Evolutionary conservation across 2,888 invertebrate genomes (phyloP), one percentile per base, ranked within the genome.

Genomic region (Tachina fera): DNA sequence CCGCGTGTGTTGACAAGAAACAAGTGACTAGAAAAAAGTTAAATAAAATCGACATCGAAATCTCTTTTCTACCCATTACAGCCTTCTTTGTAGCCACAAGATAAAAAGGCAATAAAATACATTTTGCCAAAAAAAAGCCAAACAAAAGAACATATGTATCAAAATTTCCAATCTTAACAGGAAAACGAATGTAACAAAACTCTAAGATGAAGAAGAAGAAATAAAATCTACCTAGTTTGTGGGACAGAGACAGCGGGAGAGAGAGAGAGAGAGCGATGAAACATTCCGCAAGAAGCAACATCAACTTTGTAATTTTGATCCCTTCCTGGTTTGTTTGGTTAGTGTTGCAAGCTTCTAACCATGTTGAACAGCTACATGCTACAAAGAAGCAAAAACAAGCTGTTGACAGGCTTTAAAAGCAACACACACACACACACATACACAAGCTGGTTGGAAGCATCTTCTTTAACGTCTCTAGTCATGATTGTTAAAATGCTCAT

Each of bases 151-250:
- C 10, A 58, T 60, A 70, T 75, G 41, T 76, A 72, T 49, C 67
- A 76, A 67, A 53, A 84, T 47, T 61, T 53, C n/a, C 76, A 76
- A 76, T 80, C 71, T 71, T 53, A 70, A 31, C 43, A 68, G 68
- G 45, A 70, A 76, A 72, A 45, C n/a, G 63, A 76, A 60, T 47
- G 43, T 49, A 39, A 61, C 47, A 39, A 22, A 70, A 71, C 13
- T 13, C 10, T 10, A 60, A 41, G 10, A 31, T 31, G 31, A 5
- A 6, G 65, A 16, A 16, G 39, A 70, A 51, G 45, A 14, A 72
- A 49, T 3, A 72, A 67, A 47, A 67, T 31, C 31, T 31, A 31
- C 31, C 31, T 31, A 31, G 31, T 6, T 31, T 31, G 31, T 68
- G 4, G 75, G 45, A 68, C 43, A 16, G 10, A 16, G 43, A 58